Conservation (phyloP, 2,113 vertebrate species). For the Aramus guarauna region DNA sequence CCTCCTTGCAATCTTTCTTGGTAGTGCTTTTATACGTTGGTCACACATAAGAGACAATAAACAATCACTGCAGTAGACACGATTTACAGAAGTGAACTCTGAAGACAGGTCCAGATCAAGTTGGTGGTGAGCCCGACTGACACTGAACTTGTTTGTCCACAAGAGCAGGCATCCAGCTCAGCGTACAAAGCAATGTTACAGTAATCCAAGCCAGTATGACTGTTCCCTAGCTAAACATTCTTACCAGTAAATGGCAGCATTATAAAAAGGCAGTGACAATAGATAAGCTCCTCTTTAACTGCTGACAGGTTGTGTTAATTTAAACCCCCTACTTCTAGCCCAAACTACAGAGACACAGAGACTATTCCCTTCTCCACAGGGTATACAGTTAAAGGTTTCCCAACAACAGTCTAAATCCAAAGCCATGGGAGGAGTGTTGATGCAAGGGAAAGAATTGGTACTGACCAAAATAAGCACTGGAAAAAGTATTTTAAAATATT, state of each 20-base stretch:
- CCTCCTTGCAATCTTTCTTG: background rate
- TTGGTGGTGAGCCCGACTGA: fast-evolving
- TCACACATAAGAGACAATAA: background rate
- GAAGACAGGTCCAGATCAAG: background rate
- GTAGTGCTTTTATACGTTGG: background rate
- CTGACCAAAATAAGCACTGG: background rate
- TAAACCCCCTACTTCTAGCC: background rate
- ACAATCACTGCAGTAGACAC: background rate
- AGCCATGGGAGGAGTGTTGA: fast-evolving
- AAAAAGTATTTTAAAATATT: background rate
- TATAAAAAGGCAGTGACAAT: background rate
- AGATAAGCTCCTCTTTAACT: background rate
- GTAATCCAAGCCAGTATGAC: background rate
- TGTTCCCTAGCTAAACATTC: background rate
- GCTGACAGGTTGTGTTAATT: background rate
- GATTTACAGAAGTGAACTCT: background rate
- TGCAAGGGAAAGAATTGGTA: background rate
- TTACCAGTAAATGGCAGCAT: background rate
- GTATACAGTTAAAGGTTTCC: background rate
- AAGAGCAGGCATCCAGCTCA: background rate
- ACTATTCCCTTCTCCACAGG: background rate
- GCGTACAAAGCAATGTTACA: background rate
- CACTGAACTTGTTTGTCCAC: background rate
- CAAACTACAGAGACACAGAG: background rate
- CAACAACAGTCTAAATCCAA: background rate